A percentile compares a stretch with the other conserved stretches of the same genome.
These are phyloP conservation scores for Bombycilla garrulus DNA, from an alignment of 2,113 vertebrate genomes.

Conservation along the genomic window DNA sequence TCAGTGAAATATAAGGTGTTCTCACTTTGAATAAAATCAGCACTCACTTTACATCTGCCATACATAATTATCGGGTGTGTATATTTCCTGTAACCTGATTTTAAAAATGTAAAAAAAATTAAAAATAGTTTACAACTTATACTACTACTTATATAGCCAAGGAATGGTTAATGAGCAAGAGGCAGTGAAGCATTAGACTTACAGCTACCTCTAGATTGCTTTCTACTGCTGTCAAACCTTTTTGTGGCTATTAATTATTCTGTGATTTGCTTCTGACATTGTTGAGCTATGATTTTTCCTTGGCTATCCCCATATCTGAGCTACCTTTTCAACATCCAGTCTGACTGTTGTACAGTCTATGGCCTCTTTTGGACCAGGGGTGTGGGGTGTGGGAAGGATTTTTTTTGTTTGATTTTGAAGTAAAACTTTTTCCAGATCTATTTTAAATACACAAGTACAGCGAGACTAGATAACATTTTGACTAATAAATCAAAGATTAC, in stretches of 20 bases:
- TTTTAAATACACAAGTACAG: neutral
- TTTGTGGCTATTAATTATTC: neutral
- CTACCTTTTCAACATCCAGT: neutral
- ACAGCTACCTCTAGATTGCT: neutral
- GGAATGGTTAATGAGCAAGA: neutral
- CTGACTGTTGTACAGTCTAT: neutral
- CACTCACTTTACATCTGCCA: neutral
- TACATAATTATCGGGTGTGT: neutral
- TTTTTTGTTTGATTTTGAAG: neutral
- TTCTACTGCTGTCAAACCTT: neutral
- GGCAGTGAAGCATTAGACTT: neutral
- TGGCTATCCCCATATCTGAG: neutral
- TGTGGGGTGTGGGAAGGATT: accelerated
- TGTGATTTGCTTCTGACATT: neutral
- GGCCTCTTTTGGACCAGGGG: neutral
- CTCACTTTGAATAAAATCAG: constrained; percentile 19
- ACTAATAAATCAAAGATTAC: neutral
- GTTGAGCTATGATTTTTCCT: neutral
- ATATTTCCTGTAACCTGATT: neutral
- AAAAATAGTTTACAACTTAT: neutral
- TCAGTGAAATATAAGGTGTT: constrained; percentile 32
- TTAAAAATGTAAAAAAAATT: neutral
- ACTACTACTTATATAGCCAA: neutral
- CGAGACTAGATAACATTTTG: neutral
- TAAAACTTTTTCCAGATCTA: neutral